Conservation (phyloP, 1,140 invertebrate species). For the Trinorchestia longiramus region DNA sequence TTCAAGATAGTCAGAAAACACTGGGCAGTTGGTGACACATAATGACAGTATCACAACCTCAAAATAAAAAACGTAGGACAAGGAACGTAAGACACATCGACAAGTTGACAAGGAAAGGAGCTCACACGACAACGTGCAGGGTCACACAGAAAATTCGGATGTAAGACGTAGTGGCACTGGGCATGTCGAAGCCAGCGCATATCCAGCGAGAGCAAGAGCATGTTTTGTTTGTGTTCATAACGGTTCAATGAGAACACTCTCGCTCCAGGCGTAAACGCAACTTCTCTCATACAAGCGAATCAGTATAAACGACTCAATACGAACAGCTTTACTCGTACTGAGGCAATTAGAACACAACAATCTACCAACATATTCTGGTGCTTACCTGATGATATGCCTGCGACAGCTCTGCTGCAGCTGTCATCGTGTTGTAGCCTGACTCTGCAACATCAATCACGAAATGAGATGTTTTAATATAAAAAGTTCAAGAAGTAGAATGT, state of each 20-base stretch:
- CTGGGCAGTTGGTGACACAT: neutral
- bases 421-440: conserved; percentile 37
- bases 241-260: neutral
- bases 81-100: neutral
- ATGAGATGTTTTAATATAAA: neutral
- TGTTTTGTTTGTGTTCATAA: neutral
- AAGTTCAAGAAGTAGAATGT: too few relatives aligned
- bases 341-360: neutral
- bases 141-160: too few relatives aligned
- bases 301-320: neutral
- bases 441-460: neutral
- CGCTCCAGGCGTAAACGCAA: neutral
- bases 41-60: neutral
- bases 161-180: too few relatives aligned
- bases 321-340: neutral
- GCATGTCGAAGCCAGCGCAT: too few relatives aligned
- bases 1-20: neutral
- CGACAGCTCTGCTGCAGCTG: neutral
- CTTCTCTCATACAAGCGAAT: neutral
- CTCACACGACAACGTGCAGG: too few relatives aligned
- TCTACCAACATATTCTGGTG: neutral
- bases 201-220: too few relatives aligned
- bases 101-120: neutral
- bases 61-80: neutral
- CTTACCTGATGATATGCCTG: conserved; percentile 14